Evolutionary conservation across 2,888 invertebrate genomes (phyloP).

Genomic region (Xestia c-nigrum): DNA sequence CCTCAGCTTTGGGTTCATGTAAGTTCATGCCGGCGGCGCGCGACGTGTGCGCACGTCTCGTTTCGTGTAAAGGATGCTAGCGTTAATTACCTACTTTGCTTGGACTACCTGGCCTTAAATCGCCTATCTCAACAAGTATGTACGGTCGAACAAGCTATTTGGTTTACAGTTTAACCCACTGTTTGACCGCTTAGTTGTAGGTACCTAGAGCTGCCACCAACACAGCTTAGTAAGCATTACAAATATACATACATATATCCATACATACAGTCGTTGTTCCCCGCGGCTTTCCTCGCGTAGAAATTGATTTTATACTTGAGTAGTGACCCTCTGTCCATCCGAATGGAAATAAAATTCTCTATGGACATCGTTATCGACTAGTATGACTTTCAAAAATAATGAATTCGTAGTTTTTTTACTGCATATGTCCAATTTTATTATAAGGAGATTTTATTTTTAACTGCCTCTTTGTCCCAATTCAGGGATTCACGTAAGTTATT

Average conservation of each 20-base stretch:
- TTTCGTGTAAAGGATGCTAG: too few species aligned
- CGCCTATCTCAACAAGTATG: neutral
- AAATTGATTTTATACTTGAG: conserved; percentile 53
- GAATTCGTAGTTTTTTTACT: neutral
- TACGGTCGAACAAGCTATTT: too few species aligned
- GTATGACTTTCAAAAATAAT: conserved; percentile 8
- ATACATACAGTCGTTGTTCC: neutral
- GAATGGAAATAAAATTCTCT: conserved; percentile 38
- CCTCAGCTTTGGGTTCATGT: too few species aligned
- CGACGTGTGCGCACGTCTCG: too few species aligned
- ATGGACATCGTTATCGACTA: conserved; percentile 18
- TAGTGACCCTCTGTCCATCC: conserved; percentile 34
- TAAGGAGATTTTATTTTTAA: neutral
- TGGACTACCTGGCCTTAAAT: too few species aligned
- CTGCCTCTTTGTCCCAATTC: neutral
- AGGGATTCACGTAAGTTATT: too few species aligned
- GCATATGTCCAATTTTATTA: too few species aligned
- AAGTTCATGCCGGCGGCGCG: too few species aligned
- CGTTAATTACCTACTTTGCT: too few species aligned
- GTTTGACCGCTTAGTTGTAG: too few species aligned
- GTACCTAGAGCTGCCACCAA: neutral
- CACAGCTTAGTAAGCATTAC: conserved; percentile 1
- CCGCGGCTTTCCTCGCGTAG: conserved; percentile 18
- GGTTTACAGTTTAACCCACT: too few species aligned
- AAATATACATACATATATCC: neutral